Conservation (phyloP, 2,113 vertebrate species). For the Mirza zaza region DNA sequence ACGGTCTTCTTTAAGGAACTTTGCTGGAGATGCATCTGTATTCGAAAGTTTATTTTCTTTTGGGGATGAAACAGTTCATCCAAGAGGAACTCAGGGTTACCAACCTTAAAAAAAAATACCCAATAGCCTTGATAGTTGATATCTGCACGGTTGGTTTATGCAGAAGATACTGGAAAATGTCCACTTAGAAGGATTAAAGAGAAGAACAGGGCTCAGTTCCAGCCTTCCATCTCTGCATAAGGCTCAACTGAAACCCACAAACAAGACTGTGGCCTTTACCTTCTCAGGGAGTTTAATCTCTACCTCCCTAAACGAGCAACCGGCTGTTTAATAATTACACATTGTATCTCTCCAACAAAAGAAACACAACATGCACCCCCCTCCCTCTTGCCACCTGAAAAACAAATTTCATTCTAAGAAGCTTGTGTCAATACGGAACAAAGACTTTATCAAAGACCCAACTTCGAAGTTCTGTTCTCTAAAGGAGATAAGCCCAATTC, state of each 20-base stretch:
- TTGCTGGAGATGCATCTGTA: not conserved
- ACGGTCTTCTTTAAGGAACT: not conserved
- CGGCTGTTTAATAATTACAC: constrained; percentile 81
- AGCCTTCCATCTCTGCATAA: rapidly evolving
- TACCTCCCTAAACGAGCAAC: constrained; percentile 60
- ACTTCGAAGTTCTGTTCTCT: constrained; percentile 80
- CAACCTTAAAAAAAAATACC: not conserved
- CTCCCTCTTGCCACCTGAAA: constrained; percentile 69
- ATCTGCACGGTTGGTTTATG: not conserved
- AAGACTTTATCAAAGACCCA: constrained; percentile 82
- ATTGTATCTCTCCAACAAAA: constrained; percentile 76
- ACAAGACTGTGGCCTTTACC: constrained; percentile 13
- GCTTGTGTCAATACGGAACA: constrained; percentile 84
- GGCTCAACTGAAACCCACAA: constrained; percentile 32
- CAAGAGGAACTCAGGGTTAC: not conserved
- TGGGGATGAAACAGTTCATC: not conserved
- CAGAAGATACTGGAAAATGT: not conserved
- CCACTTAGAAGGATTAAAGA: not conserved
- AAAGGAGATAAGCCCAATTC: constrained; percentile 78
- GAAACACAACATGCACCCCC: constrained; percentile 74
- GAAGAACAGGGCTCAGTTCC: not conserved
- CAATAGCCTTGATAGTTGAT: not conserved
- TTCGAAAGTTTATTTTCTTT: constrained; percentile 14
- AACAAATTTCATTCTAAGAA: constrained; percentile 83
- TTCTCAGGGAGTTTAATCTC: constrained; percentile 44